Conservation (phyloP, 2,888 invertebrate species). For the Spodoptera exigua region DNA sequence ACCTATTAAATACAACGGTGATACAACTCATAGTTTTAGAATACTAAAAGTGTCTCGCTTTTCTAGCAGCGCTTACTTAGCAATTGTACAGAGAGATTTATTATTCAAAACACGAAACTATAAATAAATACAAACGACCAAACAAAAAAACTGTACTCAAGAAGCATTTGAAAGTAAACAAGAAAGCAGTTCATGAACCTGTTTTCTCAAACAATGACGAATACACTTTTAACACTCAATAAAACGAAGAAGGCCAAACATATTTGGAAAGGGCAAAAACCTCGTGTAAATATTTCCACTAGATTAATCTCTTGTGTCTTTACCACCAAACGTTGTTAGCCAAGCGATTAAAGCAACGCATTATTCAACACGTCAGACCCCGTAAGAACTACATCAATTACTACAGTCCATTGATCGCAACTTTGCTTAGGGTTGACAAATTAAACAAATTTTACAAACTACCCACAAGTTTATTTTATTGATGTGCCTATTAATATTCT, state of each 20-base stretch:
- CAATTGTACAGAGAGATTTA: too few species aligned
- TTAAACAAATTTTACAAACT: not conserved
- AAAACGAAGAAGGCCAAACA: not conserved
- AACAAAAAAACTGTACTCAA: not conserved
- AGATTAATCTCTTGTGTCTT: conserved; percentile 20
- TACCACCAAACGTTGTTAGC: conserved; percentile 25
- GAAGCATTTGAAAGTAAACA: too few species aligned
- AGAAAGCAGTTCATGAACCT: too few species aligned
- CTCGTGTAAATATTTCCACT: conserved; percentile 16
- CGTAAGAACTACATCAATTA: conserved; percentile 35
- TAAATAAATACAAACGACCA: too few species aligned
- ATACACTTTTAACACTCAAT: not conserved
- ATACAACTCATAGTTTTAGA: too few species aligned
- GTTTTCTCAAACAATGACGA: too few species aligned
- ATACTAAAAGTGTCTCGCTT: too few species aligned
- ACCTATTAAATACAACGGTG: too few species aligned
- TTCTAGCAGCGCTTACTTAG: too few species aligned
- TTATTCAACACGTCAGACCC: conserved; percentile 40
- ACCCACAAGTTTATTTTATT: not conserved
- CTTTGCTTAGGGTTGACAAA: conserved; percentile 29
- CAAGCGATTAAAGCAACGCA: conserved; percentile 26
- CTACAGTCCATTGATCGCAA: conserved; percentile 24
- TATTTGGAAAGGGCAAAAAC: conserved; percentile 8
- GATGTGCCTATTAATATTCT: too few species aligned
- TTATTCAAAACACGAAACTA: too few species aligned